These are phyloP conservation scores for Eupithecia pulchellata DNA, from an alignment of 2,888 invertebrate genomes.

Conservation along the genomic window DNA sequence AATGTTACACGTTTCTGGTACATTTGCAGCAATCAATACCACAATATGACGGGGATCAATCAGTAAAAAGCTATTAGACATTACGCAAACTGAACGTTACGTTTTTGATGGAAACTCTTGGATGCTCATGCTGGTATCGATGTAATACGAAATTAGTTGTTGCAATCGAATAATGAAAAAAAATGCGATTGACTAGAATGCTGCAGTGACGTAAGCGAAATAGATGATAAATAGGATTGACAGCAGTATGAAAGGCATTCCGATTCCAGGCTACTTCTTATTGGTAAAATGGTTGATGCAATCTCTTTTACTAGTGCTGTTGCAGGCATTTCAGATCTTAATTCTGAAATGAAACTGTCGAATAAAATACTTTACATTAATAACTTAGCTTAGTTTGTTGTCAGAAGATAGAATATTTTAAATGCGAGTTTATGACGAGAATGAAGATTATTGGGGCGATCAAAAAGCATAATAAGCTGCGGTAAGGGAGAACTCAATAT, in stretches of 20 bases:
- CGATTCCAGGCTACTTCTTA: slow-evolving; percentile 18
- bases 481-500: not conserved
- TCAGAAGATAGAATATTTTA: not conserved
- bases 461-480: not conserved
- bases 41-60: slow-evolving; percentile 48
- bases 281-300: slow-evolving; percentile 29
- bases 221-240: slow-evolving; percentile 53
- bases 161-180: slow-evolving; percentile 70
- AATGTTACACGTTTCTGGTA: slow-evolving; percentile 26
- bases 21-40: slow-evolving; percentile 45
- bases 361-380: not conserved
- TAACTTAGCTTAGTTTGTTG: not conserved
- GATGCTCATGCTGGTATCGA: slow-evolving; percentile 63
- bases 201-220: slow-evolving; percentile 61
- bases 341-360: slow-evolving; percentile 9
- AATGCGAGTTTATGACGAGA: not conserved
- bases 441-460: not conserved
- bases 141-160: slow-evolving; percentile 72
- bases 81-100: slow-evolving; percentile 69
- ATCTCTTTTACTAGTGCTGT: slow-evolving; percentile 22
- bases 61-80: slow-evolving; percentile 53
- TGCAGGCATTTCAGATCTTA: not conserved
- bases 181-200: slow-evolving; percentile 61
- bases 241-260: slow-evolving; percentile 36
- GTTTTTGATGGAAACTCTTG: slow-evolving; percentile 67